phyloP scores from a whole-genome alignment of 1,140 invertebrate genomes.

The Nymphalis io region DNA sequence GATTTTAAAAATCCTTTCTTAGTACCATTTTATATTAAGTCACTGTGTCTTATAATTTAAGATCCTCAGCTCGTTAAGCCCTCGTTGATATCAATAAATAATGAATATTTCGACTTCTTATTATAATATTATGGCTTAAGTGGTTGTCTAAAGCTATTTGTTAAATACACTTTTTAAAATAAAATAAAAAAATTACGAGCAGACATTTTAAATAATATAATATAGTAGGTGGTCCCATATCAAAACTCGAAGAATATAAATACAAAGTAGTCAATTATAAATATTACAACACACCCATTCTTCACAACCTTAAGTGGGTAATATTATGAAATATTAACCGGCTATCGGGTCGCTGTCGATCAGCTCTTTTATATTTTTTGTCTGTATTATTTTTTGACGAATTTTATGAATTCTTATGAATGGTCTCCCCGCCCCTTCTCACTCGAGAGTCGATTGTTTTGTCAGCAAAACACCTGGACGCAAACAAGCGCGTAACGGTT shows the following conservation, averaged over 20 bases:
- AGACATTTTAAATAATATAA: conserved; percentile 13
- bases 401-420: conserved; percentile 74
- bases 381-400: conserved; percentile 66
- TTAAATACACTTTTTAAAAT: too few species aligned
- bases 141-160: too few species aligned
- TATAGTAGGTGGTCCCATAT: conserved; percentile 31
- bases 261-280: conserved; percentile 71
- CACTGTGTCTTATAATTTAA: too few species aligned
- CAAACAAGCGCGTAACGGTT: conserved; percentile 72
- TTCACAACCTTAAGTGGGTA: conserved; percentile 73
- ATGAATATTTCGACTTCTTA: too few species aligned
- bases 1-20: too few species aligned
- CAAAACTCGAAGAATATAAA: conserved; percentile 44
- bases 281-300: conserved; percentile 72
- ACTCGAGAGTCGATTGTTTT: conserved; percentile 74
- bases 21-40: too few species aligned
- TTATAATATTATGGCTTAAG: too few species aligned
- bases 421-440: conserved; percentile 66
- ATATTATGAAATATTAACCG: conserved; percentile 77
- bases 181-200: neutral
- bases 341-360: conserved; percentile 58
- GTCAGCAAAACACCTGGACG: conserved; percentile 76
- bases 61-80: too few species aligned
- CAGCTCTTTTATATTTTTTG: conserved; percentile 58
- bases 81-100: too few species aligned